Base-by-base conservation (phyloP, 2,888 invertebrate genomes). In the Callimorpha dominula region DNA sequence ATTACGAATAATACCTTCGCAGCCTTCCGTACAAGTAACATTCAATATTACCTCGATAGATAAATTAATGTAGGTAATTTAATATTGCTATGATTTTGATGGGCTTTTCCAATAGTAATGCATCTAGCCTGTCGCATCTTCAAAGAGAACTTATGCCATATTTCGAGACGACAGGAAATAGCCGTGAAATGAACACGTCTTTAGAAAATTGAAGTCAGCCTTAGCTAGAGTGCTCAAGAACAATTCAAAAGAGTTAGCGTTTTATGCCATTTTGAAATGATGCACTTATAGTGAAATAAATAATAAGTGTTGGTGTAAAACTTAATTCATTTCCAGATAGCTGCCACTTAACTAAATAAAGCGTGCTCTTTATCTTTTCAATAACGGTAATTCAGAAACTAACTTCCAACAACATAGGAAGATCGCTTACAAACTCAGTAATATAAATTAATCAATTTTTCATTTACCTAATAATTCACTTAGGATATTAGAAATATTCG, bases 171-270 rank as follows among this genome's bases (percentile, higher is more conserved):
- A 82, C 78, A 66, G 82, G 81, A 88, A 91, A 90, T 87, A 87
- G 81, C 86, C 90, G 87, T 88, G 87, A 92, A 92, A 92, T 90
- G 85, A 90, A 86, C 64, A 82, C 79, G 79, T 85, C 84, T 86
- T 85, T 83, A 78, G 80, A 82, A 90, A 91, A 89, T 89, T 88
- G 86, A 90, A 89, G 90, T 87, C 85, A 84, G 79, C 3, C 85
- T 69, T 74, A 79, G 76, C 11, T 83, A 74, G 73, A 81, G 81
- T 84, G 82, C 82, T 77, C 65, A 74, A 70, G 74, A 68, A 76
- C 75, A 78, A 78, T 20, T 63, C 42, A 68, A 71, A 72, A 72
- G 68, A 71, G 70, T 46, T 49, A 64, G 78, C 76, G 75, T 54
- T 72, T 74, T 42, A 50, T 20, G 43, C 11, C 9, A 11, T 65